Conservation (phyloP, 2,113 vertebrate genomes). For the Aramus guarauna region DNA sequence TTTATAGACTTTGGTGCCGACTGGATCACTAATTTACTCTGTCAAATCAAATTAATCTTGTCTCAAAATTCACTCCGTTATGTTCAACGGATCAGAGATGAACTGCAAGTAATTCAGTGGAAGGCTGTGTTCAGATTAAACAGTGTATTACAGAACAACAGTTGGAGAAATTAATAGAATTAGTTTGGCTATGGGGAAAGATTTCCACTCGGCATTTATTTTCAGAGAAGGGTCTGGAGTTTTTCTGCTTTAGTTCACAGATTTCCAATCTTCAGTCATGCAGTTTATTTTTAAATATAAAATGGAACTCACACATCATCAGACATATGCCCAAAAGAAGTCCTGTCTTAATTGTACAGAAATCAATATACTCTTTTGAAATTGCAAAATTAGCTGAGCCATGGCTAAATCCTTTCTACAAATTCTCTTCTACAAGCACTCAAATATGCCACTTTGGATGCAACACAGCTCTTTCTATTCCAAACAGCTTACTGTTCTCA, state of each 20-base stretch:
- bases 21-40: constrained; percentile 2
- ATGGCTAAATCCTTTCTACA: constrained; percentile 13
- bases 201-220: background rate
- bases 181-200: background rate
- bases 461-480: background rate
- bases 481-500: background rate
- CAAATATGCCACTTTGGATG: background rate
- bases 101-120: background rate
- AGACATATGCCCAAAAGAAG: background rate
- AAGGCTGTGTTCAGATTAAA: background rate
- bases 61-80: background rate
- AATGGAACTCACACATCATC: background rate
- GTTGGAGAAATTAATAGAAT: background rate
- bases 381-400: background rate
- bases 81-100: background rate
- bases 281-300: background rate
- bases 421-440: constrained; percentile 7
- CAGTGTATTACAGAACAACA: background rate
- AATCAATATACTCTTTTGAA: background rate
- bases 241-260: background rate
- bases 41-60: constrained; percentile 30
- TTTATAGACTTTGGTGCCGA: background rate
- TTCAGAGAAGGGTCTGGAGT: background rate
- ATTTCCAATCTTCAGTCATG: background rate
- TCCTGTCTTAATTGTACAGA: background rate